A percentile compares a stretch with the other conserved stretches of the same genome.
Conservation (phyloP, 2,113 vertebrate species). For the Atractosteus spatula region DNA sequence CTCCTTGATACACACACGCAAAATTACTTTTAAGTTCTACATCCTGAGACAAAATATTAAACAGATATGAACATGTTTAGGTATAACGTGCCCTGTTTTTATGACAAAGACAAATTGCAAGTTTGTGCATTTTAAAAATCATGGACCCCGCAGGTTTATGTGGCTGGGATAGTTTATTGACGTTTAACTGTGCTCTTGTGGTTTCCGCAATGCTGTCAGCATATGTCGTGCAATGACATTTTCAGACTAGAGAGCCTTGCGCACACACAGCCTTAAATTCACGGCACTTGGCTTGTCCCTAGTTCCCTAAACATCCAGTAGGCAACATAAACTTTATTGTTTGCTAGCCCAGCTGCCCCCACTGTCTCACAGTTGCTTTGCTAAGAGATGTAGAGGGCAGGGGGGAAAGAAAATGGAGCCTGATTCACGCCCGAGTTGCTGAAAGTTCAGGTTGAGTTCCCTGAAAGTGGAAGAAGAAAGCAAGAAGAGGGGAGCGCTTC, state of each 20-base stretch:
- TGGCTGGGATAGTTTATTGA: constrained; percentile 29
- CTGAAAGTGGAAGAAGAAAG: neutral
- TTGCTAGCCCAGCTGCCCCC: constrained; percentile 28
- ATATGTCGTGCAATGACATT: constrained; percentile 34
- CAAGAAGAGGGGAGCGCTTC: neutral
- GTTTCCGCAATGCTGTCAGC: constrained; percentile 25
- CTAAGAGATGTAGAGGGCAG: constrained; percentile 10
- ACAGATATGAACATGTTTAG: neutral
- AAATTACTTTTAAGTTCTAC: neutral
- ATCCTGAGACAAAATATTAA: neutral
- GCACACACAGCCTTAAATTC: neutral
- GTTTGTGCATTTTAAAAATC: constrained; percentile 30
- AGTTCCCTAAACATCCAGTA: constrained; percentile 24
- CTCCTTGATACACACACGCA: too few species aligned
- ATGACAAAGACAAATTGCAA: constrained; percentile 24
- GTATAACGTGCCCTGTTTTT: constrained; percentile 8
- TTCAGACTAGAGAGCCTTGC: constrained; percentile 29
- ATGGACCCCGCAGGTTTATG: constrained; percentile 26
- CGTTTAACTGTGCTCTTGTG: constrained; percentile 31
- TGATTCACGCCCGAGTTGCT: neutral
- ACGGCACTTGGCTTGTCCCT: neutral
- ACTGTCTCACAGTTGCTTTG: constrained; percentile 15
- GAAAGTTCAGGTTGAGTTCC: neutral
- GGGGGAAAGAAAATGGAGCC: neutral
- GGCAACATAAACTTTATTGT: constrained; percentile 28